Evolutionary conservation across 2,888 invertebrate genomes (phyloP), one percentile per base, ranked within the genome.

Genomic region (Beris chalybata): DNA sequence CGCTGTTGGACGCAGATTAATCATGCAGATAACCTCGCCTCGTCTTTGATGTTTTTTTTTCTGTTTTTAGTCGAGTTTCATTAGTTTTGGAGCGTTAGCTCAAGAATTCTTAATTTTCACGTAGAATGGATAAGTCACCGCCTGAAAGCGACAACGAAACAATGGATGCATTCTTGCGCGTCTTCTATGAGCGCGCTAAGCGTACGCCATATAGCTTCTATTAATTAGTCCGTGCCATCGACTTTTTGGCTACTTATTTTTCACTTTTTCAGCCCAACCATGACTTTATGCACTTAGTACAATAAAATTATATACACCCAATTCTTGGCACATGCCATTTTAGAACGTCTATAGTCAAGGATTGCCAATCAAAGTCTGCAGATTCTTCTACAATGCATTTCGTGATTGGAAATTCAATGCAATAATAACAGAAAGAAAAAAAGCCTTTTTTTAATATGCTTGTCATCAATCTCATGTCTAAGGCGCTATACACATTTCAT

Each of bases 361-460:
- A 61, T 50, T 52, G 45, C 22, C 45, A 58, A 31, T 31, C 4
- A 61, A 50, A 13, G 22, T 61, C 12, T 50, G 50, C 50, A 50
- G 61, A 50, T 61, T 50, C 32, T 61, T 32, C 38, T 30, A 61
- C 50, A 59, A 61, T 52, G 61, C 61, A 61, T 52, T 61, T 52
- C 61, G 61, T 61, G 61, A 52, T 61, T 61, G 50, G 61, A 47
- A 61, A 61, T 12, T 61, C 61, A 61, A 61, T 61, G 61, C 52
- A 50, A 61, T 61, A 58, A 58, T 29, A 52, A 61, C 50, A 38
- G 9, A 38, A 7, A 38, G 9, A 38, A 38, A 9, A 38, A 22
- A 22, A 22, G 22, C 22, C 22, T 22, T 22, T 22, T 22, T 22
- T 22, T 22, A 22, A 22, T 22, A 22, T 22, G 22, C 22, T 22